Base-by-base conservation (phyloP, 2,888 invertebrate species). In the Microplitis manilae region DNA sequence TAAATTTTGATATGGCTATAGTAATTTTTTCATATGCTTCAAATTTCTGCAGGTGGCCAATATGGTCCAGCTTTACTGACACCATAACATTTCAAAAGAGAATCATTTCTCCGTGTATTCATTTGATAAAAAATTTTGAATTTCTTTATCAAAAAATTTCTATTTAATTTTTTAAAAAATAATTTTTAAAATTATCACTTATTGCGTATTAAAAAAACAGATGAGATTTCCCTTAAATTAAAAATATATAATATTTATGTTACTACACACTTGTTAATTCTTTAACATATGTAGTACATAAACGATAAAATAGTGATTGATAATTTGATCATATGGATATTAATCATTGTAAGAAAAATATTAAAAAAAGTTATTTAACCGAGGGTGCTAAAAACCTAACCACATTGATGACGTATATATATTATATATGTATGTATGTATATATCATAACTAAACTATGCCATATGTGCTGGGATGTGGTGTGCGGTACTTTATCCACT, bases 231-330 rank as follows among this genome's bases (percentile, higher is more conserved):
- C 41, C 59, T 4, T 13, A 7, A 41, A 70, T 60, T 70, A 30
- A 20, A 59, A 70, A 30, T 9, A 40, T 41, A 38, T 17, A 39
- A 50, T 50, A 50, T 50, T 50, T 50, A 50, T 7, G 13, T 13
- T 50, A 50, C 13, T 50, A 50, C 50, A 13, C 50, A 50, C 8
- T 8, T 13, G 50, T 13, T 38, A 67, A 13, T n/a, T n/a, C 1
- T 67, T 9, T 8, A 39, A 62, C 71, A 60, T 13, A 50, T 50
- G 50, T 50, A 50, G 50, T 50, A 50, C 50, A 50, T 50, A 50
- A 50, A 13, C 50, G 50, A 50, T 50, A 50, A 50, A 50, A 50
- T 50, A 50, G 50, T 50, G 50, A 50, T 50, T 50, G 50, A 50
- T 50, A 50, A 50, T 50, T 50, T 50, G 50, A 50, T 13, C 50